Conservation (phyloP, 2,797 vertebrate species). For the Huso huso region DNA sequence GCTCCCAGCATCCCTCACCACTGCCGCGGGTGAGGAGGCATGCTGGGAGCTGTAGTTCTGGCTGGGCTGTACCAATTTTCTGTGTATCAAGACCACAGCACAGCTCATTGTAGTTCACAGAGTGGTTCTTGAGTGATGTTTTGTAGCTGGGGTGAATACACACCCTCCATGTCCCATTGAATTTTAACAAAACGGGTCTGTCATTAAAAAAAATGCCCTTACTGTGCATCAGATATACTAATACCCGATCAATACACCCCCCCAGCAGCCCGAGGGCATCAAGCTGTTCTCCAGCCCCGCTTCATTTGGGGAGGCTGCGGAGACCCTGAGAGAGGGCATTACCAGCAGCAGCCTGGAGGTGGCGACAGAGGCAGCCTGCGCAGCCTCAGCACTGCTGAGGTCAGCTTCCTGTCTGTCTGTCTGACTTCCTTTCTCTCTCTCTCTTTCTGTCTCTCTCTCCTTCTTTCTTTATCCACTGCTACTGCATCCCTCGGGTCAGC, state of each 20-base stretch:
- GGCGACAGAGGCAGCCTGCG: constrained; percentile 61
- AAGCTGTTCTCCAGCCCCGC: constrained; percentile 69
- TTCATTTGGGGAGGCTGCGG: constrained; percentile 60
- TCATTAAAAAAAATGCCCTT: too few species aligned
- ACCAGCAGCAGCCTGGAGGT: constrained; percentile 70
- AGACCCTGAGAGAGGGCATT: constrained; percentile 60
- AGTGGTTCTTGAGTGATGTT: too few species aligned
- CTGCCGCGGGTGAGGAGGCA: too few species aligned
- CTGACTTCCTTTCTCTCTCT: background rate
- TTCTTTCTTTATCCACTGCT: background rate
- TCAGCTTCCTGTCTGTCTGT: constrained; percentile 31
- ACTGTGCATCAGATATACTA: too few species aligned
- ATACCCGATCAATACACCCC: background rate
- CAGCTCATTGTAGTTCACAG: too few species aligned
- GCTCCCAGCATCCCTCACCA: too few species aligned
- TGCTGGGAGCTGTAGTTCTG: too few species aligned
- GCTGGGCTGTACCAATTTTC: too few species aligned
- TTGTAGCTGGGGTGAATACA: too few species aligned
- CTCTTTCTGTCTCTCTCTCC: background rate
- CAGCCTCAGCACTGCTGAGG: constrained; percentile 76
- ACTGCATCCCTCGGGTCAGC: background rate
- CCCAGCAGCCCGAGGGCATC: constrained; percentile 75
- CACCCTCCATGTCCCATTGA: too few species aligned
- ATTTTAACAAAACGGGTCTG: too few species aligned
- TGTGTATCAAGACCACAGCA: too few species aligned